phyloP scores from a whole-genome alignment of 1,140 invertebrate species.

The Spodoptera frugiperda region DNA sequence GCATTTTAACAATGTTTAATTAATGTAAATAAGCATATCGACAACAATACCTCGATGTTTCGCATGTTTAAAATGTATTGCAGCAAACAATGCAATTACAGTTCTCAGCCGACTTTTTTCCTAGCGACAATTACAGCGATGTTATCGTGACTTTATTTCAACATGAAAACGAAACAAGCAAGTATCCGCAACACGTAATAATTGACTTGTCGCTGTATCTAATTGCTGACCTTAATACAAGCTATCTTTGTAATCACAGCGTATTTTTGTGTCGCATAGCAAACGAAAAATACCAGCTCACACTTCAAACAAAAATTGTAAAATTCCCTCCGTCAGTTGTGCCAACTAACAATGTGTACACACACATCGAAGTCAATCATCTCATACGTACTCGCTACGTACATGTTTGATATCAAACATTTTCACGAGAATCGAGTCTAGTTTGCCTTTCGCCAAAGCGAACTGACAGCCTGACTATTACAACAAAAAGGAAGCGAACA shows the following conservation, averaged over 20 bases:
- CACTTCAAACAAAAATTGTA: not conserved
- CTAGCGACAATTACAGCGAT: conserved; percentile 1
- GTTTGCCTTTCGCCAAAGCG: conserved; percentile 30
- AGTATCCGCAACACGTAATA: conserved; percentile 49
- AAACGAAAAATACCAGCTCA: not conserved
- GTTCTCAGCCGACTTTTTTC: conserved; percentile 32
- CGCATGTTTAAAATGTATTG: conserved; percentile 20
- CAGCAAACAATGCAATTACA: conserved; percentile 29
- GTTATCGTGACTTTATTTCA: conserved; percentile 35
- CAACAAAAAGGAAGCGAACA: conserved; percentile 43
- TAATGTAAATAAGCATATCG: not conserved
- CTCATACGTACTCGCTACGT: not conserved
- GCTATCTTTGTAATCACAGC: not conserved
- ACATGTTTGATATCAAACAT: conserved; percentile 11
- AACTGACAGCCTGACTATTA: conserved; percentile 16
- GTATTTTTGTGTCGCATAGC: not conserved
- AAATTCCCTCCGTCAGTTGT: not conserved
- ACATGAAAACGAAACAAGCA: conserved; percentile 41
- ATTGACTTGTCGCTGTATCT: conserved; percentile 56
- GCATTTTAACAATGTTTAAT: not conserved
- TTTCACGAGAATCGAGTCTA: conserved; percentile 23
- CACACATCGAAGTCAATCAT: conserved; percentile 10
- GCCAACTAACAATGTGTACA: not conserved
- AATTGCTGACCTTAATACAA: conserved; percentile 50
- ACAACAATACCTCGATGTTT: conserved; percentile 10